Evolutionary conservation across 2,888 invertebrate genomes (phyloP).

Genomic region (Sepiola atlantica): DNA sequence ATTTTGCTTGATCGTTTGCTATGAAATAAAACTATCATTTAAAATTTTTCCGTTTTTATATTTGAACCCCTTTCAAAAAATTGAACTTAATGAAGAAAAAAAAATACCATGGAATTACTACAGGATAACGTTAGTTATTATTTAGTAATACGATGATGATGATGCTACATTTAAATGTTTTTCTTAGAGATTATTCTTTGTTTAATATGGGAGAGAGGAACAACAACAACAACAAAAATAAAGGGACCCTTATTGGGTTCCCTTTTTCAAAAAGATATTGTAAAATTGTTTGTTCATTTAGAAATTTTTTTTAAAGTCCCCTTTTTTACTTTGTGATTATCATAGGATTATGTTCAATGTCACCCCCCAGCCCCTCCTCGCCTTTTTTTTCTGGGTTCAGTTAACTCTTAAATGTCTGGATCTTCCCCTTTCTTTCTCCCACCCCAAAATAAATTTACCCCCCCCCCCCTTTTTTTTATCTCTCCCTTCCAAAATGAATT

Average conservation of each 20-base stretch:
- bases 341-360: constrained; percentile 4
- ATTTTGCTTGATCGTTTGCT: no score
- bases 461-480: neutral
- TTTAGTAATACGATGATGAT: no score
- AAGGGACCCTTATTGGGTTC: neutral
- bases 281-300: neutral
- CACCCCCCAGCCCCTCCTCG: neutral
- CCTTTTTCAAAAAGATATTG: neutral
- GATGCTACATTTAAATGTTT: neutral
- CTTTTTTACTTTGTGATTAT: constrained; percentile 32
- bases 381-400: constrained; percentile 24
- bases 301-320: neutral
- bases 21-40: no score
- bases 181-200: no score
- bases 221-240: no score
- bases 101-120: no score
- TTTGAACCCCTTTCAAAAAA: no score
- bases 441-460: neutral
- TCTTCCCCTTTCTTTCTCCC: neutral
- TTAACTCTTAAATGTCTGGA: neutral
- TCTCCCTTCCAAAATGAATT: neutral
- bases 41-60: no score
- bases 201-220: neutral
- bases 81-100: no score
- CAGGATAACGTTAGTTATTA: no score